Evolutionary conservation across 2,888 invertebrate species (phyloP).

Genomic region (Imbricaverruca yamaguchii): DNA sequence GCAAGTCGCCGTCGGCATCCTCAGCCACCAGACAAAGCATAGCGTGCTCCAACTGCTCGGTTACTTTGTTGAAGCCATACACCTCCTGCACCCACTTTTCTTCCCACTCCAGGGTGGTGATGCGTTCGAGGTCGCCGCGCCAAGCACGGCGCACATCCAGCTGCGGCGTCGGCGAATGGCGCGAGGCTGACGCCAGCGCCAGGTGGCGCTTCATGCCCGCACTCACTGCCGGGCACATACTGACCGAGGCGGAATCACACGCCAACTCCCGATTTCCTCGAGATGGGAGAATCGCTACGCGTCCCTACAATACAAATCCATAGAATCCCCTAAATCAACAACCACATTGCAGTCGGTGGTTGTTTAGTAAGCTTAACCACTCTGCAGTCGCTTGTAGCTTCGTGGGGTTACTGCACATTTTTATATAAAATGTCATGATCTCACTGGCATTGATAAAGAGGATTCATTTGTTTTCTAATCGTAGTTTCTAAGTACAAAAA

Average conservation of each 20-base stretch:
- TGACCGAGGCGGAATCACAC: background rate
- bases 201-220: slow-evolving; percentile 5
- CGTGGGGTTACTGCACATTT: too few species aligned
- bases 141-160: background rate
- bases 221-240: background rate
- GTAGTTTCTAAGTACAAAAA: too few species aligned
- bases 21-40: background rate
- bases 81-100: background rate
- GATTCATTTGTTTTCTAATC: too few species aligned
- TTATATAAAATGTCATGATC: too few species aligned
- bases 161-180: background rate
- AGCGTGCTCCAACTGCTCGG: background rate
- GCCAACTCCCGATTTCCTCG: too few species aligned
- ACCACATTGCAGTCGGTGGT: too few species aligned
- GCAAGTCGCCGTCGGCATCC: background rate
- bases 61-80: background rate
- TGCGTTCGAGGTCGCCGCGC: background rate
- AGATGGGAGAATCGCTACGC: too few species aligned
- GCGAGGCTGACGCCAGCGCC: background rate
- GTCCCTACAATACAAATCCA: too few species aligned
- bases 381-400: too few species aligned
- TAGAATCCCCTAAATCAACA: too few species aligned
- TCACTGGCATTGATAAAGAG: too few species aligned
- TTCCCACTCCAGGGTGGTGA: slow-evolving; percentile 8
- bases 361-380: too few species aligned